A percentile compares a stretch with the other conserved stretches of the same genome.
Conservation (phyloP, 2,113 vertebrate species). For the Gavialis gangeticus region DNA sequence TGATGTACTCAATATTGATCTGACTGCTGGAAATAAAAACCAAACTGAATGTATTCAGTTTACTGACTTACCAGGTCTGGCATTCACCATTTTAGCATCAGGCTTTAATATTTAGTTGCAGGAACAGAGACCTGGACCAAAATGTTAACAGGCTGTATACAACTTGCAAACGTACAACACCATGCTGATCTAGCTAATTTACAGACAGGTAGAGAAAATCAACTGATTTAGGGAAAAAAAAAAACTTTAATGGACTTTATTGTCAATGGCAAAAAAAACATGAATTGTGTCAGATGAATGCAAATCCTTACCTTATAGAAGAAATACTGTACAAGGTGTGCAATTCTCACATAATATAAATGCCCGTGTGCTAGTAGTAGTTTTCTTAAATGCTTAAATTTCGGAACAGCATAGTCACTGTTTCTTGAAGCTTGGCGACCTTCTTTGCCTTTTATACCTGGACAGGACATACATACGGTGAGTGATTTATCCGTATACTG, state of each 20-base stretch:
- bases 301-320: constrained; percentile 93
- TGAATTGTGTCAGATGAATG: background rate
- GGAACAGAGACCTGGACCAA: background rate
- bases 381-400: constrained; percentile 96
- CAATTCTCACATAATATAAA: constrained; percentile 98
- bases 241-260: background rate
- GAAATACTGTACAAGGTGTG: constrained; percentile 99
- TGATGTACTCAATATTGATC: background rate
- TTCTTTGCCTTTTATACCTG: constrained; percentile 98
- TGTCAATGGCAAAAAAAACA: fast-evolving
- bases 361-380: constrained; percentile 94
- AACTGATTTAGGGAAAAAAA: background rate
- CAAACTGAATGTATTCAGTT: background rate
- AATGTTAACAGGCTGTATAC: background rate
- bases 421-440: constrained; percentile 96
- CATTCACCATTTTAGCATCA: background rate
- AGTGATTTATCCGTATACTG: background rate
- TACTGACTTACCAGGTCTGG: background rate
- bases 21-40: background rate
- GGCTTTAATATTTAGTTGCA: background rate
- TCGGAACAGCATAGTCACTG: constrained; percentile 97
- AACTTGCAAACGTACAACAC: no score
- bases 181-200: no score
- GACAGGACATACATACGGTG: background rate
- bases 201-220: background rate